phyloP scores from a whole-genome alignment of 2,113 vertebrate species.

The Lycaon pictus region DNA sequence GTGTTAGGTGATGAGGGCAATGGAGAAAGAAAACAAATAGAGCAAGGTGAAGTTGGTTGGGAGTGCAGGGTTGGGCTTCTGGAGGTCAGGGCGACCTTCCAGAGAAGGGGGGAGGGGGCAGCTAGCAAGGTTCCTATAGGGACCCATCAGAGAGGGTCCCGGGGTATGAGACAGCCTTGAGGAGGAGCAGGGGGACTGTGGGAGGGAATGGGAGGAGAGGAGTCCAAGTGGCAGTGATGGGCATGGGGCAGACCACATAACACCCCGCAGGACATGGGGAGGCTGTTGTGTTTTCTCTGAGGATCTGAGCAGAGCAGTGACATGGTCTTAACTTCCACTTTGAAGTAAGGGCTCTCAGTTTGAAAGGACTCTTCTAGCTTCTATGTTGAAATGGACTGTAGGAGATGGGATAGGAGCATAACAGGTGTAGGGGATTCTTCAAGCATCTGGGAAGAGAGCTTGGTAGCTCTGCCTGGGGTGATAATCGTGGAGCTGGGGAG shows the following conservation, averaged over 20 bases:
- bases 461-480: background rate
- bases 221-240: background rate
- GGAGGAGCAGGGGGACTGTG: background rate
- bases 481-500: background rate
- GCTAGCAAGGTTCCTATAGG: background rate
- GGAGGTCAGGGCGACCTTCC: background rate
- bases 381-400: background rate
- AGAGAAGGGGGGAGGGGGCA: background rate
- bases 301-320: background rate
- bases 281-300: background rate
- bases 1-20: background rate
- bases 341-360: background rate
- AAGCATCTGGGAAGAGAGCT: background rate
- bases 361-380: background rate
- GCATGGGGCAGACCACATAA: accelerated
- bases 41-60: background rate
- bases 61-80: background rate
- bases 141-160: background rate
- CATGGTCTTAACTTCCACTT: background rate
- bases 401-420: background rate
- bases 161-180: background rate
- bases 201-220: background rate
- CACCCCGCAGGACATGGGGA: accelerated
- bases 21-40: background rate
- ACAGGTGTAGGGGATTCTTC: background rate